Evolutionary conservation across 2,888 invertebrate species (phyloP), one percentile per base, ranked within the genome.

Genomic region (Oxystoma pomonae): DNA sequence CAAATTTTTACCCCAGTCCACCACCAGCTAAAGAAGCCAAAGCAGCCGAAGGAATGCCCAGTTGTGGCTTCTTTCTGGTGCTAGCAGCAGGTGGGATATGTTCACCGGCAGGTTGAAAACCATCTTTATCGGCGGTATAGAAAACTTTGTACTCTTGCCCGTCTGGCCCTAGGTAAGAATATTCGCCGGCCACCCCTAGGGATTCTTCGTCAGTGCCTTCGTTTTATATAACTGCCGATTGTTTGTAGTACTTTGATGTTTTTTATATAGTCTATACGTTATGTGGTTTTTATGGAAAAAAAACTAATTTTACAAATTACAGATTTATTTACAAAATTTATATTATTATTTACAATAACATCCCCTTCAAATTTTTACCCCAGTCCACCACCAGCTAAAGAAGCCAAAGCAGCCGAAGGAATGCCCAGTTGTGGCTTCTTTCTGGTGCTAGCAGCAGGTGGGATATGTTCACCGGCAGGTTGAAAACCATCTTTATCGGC

Each of bases 401-500:
- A 76, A 22, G 76, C 75, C 16, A 77, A 63, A 1, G 77, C 77
- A 3, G 76, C 74, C 1, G 76, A 73, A 16, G 78, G 76, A 65
- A 78, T 75, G 52, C 77, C 77, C 19, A 78, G 68, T n/a, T 70
- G 53, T 53, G 53, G 53, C 53, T 16, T 71, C 60, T 62, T 68
- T 12, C 69, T 72, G 1, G 71, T 74, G 20, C 65, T 69, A 1
- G 75, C 76, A 0, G 77, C 67, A 53, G 67, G 69, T 1, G 76
- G 76, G 58, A 78, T 69, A 62, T 77, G 77, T 56, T 72, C 68
- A 3, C 77, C 77, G 52, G 72, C 69, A 1, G 77, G 74, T 67
- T 81, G 82, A 71, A 82, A 86, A 1, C 86, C 86, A 64, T 84
- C 82, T 70, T 84, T 82, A 67, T 85, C 84, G 2, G 86, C 86